Evolutionary conservation across 2,888 invertebrate species (phyloP).

Genomic region (Oscheius sp.): DNA sequence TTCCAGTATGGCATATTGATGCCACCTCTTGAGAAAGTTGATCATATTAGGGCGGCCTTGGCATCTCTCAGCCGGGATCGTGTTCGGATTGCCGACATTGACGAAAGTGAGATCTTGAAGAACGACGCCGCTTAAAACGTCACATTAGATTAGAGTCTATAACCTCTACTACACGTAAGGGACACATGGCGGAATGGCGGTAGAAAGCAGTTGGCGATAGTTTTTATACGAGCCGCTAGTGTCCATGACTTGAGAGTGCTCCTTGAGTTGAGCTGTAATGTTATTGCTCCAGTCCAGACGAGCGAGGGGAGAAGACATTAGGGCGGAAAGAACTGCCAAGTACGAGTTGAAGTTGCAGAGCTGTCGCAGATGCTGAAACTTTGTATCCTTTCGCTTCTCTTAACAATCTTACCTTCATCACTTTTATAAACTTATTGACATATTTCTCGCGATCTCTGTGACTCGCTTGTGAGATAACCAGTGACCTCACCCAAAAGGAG

Average conservation of each 20-base stretch:
- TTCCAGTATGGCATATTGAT: constrained; percentile 96
- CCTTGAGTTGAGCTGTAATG: constrained; percentile 69
- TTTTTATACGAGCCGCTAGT: constrained; percentile 96
- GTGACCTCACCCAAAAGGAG: constrained; percentile 83
- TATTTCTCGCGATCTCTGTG: constrained; percentile 95
- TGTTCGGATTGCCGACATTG: constrained; percentile 94
- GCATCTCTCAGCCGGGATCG: constrained; percentile 78
- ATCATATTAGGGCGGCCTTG: constrained; percentile 81
- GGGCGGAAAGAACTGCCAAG: constrained; percentile 91
- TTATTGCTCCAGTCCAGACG: constrained; percentile 82
- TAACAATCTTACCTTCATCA: constrained; percentile 84
- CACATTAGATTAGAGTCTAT: neutral
- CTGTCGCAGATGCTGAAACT: constrained; percentile 84
- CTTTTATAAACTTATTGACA: constrained; percentile 84
- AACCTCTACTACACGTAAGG: constrained; percentile 90
- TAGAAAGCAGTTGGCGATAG: constrained; percentile 92
- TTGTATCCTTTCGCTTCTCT: neutral
- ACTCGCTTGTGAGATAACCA: constrained; percentile 89
- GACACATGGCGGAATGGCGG: constrained; percentile 96
- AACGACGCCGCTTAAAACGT: constrained; percentile 86
- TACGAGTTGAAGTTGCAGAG: constrained; percentile 99
- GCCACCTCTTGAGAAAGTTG: constrained; percentile 98
- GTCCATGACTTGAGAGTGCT: constrained; percentile 95
- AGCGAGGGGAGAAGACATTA: constrained; percentile 90
- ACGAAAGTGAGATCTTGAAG: constrained; percentile 98